These are phyloP conservation scores for Delia radicum DNA, from an alignment of 1,140 invertebrate species.

Conservation along the genomic window DNA sequence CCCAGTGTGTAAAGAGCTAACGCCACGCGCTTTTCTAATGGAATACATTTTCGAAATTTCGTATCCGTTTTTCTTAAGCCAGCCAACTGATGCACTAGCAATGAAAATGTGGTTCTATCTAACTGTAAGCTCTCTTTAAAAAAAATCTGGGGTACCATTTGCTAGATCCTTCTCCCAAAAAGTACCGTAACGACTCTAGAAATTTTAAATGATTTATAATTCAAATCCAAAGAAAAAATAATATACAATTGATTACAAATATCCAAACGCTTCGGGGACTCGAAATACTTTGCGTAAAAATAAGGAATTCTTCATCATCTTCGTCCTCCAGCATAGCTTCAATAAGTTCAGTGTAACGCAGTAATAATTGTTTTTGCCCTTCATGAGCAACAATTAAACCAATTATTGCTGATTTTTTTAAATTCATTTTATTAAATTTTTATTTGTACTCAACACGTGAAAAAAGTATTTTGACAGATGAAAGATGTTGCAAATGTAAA, in stretches of 20 bases:
- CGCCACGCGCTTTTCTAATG: conserved; percentile 26
- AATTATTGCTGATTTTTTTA: too few species aligned
- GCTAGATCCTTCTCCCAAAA: conserved; percentile 25
- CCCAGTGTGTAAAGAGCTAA: conserved; percentile 26
- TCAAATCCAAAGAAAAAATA: neutral
- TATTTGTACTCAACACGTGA: too few species aligned
- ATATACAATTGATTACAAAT: conserved; percentile 1
- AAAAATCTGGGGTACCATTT: neutral
- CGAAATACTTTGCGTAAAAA: neutral
- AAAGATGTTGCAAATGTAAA: too few species aligned
- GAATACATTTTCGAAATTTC: conserved; percentile 12
- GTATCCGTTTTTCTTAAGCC: conserved; percentile 11
- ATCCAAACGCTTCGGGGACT: neutral
- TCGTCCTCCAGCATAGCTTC: too few species aligned
- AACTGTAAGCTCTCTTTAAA: conserved; percentile 26
- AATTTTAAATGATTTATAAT: neutral
- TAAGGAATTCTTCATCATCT: neutral
- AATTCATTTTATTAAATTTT: too few species aligned
- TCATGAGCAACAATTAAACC: too few species aligned
- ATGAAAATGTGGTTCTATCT: neutral
- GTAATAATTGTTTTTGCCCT: too few species aligned
- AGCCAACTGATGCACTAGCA: neutral
- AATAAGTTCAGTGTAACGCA: too few species aligned
- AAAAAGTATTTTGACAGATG: too few species aligned
- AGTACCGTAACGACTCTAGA: conserved; percentile 14